Evolutionary conservation across 2,113 vertebrate species (phyloP), one percentile per base, ranked within the genome.

Genomic region (Cynoglossus semilaevis): DNA sequence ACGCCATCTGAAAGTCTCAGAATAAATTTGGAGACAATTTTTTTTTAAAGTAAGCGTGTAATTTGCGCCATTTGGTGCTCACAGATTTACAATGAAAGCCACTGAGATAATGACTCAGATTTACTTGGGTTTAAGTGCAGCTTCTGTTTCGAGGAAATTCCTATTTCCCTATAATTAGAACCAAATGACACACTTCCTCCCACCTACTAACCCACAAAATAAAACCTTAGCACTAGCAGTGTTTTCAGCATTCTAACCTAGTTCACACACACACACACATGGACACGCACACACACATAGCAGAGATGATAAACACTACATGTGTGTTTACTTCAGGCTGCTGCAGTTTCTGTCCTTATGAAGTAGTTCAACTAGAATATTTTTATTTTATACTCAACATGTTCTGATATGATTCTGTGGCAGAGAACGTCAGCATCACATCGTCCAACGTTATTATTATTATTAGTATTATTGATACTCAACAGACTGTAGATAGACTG

Each of bases 401-500:
- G 35, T 14, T 2, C 35, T 45, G 19, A 29, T 53, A 38, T 29
- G 34, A 16, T 34, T 6, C 5, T 16, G 40, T 44, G 54, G 37
- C 53, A 35, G 15, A 18, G 8, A 15, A 65, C 17, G 61, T 68
- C 71, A 68, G 64, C 43, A n/a, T 45, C 56, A 76, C 50, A 51
- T 37, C 50, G n/a, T 37, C 15, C 38, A 41, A n/a, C n/a, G n/a
- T n/a, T n/a, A n/a, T n/a, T n/a, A n/a, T n/a, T n/a, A n/a, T n/a
- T n/a, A n/a, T n/a, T n/a, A n/a, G n/a, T n/a, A n/a, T n/a, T n/a
- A n/a, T n/a, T n/a, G n/a, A n/a, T n/a, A n/a, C n/a, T n/a, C n/a
- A n/a, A n/a, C n/a, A n/a, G n/a, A n/a, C n/a, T n/a, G n/a, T n/a
- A n/a, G n/a, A n/a, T n/a, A n/a, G n/a, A n/a, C n/a, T n/a, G n/a